Evolutionary conservation across 2,888 invertebrate species (phyloP), one percentile per base, ranked within the genome.

Genomic region (Melanostoma mellinum): DNA sequence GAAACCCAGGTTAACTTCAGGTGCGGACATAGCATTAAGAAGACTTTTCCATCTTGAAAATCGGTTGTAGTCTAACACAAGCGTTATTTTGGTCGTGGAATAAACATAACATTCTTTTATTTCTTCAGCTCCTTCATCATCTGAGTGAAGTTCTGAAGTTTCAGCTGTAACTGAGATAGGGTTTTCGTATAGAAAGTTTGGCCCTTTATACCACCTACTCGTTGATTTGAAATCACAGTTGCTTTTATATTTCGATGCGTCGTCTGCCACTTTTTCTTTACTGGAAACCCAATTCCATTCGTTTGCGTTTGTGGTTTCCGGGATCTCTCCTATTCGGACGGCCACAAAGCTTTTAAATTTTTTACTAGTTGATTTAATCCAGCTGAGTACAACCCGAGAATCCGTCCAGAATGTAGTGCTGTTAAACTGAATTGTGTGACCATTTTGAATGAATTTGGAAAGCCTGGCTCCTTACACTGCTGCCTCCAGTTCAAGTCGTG

Each of bases 391-490:
- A 9, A 50, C 50, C 44, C 36, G 46, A 8, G 65, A 74, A 20
- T 67, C 65, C 33, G 42, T 63, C 65, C 69, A 61, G 20, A 50
- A 61, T 0, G 8, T 52, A 2, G 35, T 0, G 36, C 36, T 42
- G 3, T 53, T n/a, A 35, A 65, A 52, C 0, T 9, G 3, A 32
- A 68, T 68, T 3, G 42, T 53, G 10, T 67, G 67, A 1, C 55
- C 46, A 8, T 9, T 53, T n/a, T 9, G 36, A 30, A 38, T 48
- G 9, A 56, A n/a, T 38, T 56, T 56, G 1, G 55, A 46, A 9
- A 71, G 50, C 42, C 71, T 65, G 30, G 50, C 50, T 38, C 69
- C 58, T 8, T 58, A 32, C 8, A 67, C 48, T 9, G 71, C 58
- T 4, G 58, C 60, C 9, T 71, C 46, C 0, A 60, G 40, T 42